Evolutionary conservation across 2,888 invertebrate species (phyloP), one percentile per base, ranked within the genome.

Genomic region (Rhogogaster chlorosoma): DNA sequence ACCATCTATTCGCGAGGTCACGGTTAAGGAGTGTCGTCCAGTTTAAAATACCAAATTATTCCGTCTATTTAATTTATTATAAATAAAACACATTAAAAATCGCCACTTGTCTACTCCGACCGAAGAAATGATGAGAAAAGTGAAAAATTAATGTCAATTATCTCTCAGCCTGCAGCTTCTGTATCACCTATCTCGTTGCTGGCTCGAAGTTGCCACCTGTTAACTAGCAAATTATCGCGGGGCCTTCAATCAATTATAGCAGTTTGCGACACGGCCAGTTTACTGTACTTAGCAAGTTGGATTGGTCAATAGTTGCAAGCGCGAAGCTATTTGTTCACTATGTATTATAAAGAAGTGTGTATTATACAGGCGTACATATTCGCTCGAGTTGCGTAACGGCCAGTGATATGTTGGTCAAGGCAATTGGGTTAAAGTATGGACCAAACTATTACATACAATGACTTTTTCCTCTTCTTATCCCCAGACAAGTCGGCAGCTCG

Each of bases 331-430:
- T 83, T 83, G 45, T 67, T 67, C 45, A 64, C 67, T 15, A 29
- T 29, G 83, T 64, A 57, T 29, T 64, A 57, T 29, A 42, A 83
- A 67, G 67, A 67, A 29, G 29, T 38, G 67, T 64, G 26, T 53
- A 57, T 2, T 61, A 26, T 64, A 64, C 12, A 61, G 53, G 38
- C 18, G 29, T 75, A 61, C 18, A n/a, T 75, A 61, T 77, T 49
- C 32, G 83, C 67, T 36, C 80, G 38, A 83, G 71, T 89, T 89
- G 87, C 87, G 87, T 88, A 83, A 80, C 32, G 88, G 87, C 73
- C 32, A 22, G 61, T 29, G 83, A 87, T 88, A 92, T 92, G 88
- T 92, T 90, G 92, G 92, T 92, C 92, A 92, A 92, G 92, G 92
- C 91, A 91, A 91, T 90, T 91, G 91, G 91, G 91, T 91, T 89